Percentiles rank a stretch among this genome's conserved stretches.
Evolutionary conservation across 2,888 invertebrate species (phyloP).

Genomic region (Eupithecia vulgata): DNA sequence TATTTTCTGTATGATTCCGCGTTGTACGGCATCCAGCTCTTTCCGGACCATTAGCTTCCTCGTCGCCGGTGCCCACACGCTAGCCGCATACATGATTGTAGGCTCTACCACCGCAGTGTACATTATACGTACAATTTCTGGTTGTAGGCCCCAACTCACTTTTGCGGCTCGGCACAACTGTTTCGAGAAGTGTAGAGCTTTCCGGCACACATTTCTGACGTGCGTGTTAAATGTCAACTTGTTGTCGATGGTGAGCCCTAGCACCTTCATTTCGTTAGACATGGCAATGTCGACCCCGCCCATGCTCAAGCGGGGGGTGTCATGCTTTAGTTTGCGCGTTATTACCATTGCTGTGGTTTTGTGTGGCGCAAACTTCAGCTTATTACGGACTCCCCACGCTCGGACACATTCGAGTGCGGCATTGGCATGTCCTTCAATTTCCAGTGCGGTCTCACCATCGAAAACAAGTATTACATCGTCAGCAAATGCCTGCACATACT

Average conservation of each 20-base stretch:
- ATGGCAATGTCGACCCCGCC: not conserved
- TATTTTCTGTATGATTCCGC: not conserved
- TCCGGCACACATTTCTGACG: not conserved
- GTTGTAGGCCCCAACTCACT: not conserved
- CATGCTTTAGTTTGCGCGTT: no score
- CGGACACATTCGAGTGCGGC: slow-evolving; percentile 21
- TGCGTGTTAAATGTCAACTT: slow-evolving; percentile 5
- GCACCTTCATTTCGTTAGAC: slow-evolving; percentile 8
- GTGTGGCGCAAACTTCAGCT: slow-evolving; percentile 17
- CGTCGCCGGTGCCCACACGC: slow-evolving; percentile 3
- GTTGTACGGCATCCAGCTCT: not conserved
- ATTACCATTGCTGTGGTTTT: no score
- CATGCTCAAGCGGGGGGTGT: no score
- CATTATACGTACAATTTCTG: not conserved
- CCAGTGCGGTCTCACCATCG: slow-evolving; percentile 19
- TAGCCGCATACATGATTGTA: not conserved
- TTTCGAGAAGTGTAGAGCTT: no score
- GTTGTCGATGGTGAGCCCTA: slow-evolving; percentile 16
- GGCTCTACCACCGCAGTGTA: not conserved
- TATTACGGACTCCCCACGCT: slow-evolving; percentile 23
- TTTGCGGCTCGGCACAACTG: no score
- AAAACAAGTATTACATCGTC: not conserved
- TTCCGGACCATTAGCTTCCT: not conserved
- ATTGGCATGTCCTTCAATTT: slow-evolving; percentile 26
- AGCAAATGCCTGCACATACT: not conserved